These are phyloP conservation scores for Agrilus biguttatus DNA, from an alignment of 2,888 invertebrate species.

Conservation along the genomic window DNA sequence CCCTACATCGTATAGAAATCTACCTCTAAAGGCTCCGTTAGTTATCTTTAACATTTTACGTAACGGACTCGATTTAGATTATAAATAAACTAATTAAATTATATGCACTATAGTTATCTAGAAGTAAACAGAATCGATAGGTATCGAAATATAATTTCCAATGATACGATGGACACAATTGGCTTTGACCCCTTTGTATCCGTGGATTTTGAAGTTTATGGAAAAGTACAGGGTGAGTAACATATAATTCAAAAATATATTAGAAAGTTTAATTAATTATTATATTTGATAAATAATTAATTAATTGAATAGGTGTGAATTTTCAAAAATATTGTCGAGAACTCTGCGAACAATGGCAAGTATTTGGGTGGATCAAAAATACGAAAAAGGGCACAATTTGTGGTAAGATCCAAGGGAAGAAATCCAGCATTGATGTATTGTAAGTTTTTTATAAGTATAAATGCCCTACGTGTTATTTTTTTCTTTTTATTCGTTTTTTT, in stretches of 20 bases:
- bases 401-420: slow-evolving; percentile 78
- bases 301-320: slow-evolving; percentile 57
- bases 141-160: too few species aligned
- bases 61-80: too few species aligned
- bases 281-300: slow-evolving; percentile 4
- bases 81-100: slow-evolving; percentile 3
- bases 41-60: too few species aligned
- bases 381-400: slow-evolving; percentile 75
- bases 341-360: slow-evolving; percentile 53
- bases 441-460: slow-evolving; percentile 34
- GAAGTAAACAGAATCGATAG: slow-evolving; percentile 6
- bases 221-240: slow-evolving; percentile 73
- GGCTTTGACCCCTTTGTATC: slow-evolving; percentile 49
- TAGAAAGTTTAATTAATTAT: slow-evolving; percentile 2
- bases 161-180: not conserved
- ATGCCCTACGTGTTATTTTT: not conserved
- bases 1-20: too few species aligned
- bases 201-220: slow-evolving; percentile 81
- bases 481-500: too few species aligned
- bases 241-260: slow-evolving; percentile 2
- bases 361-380: slow-evolving; percentile 88
- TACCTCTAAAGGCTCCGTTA: too few species aligned
- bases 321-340: slow-evolving; percentile 83
- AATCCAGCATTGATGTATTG: slow-evolving; percentile 68
- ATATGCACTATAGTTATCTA: too few species aligned